phyloP scores from a whole-genome alignment of 2,797 vertebrate genomes.

The Gymnothorax javanicus region DNA sequence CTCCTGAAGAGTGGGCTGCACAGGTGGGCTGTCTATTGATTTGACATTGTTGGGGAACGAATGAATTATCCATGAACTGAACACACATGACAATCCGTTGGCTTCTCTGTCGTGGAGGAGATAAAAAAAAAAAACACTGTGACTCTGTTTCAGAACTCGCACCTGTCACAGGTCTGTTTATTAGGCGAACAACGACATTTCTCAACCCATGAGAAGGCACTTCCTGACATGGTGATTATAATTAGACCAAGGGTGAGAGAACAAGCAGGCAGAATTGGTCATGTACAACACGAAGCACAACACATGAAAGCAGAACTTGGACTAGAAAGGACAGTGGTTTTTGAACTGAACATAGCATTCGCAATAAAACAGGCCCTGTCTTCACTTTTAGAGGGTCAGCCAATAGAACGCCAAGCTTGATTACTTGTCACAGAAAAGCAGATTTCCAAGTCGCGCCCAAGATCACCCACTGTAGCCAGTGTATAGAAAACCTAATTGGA shows the following conservation, averaged over 20 bases:
- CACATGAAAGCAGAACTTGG: too few species aligned
- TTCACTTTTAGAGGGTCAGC: background rate
- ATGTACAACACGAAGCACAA: background rate
- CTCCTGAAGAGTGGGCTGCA: background rate
- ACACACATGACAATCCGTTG: background rate
- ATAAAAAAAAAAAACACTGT: background rate
- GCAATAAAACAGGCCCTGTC: background rate
- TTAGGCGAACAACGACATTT: too few species aligned
- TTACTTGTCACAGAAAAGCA: background rate
- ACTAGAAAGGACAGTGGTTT: background rate
- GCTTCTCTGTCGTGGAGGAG: background rate
- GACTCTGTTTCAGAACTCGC: background rate
- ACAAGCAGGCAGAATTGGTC: background rate
- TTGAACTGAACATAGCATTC: background rate
- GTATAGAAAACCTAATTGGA: background rate
- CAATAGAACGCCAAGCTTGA: background rate
- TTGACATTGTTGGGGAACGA: slow-evolving; percentile 25
- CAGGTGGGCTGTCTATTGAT: slow-evolving; percentile 24
- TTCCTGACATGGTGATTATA: background rate
- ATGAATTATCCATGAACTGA: slow-evolving; percentile 36
- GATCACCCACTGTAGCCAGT: background rate
- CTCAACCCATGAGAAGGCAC: background rate
- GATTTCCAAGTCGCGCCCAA: background rate
- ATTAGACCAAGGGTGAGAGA: background rate
- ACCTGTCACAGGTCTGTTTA: background rate